Conservation (phyloP, 2,797 vertebrate species). For the Argya squamiceps region DNA sequence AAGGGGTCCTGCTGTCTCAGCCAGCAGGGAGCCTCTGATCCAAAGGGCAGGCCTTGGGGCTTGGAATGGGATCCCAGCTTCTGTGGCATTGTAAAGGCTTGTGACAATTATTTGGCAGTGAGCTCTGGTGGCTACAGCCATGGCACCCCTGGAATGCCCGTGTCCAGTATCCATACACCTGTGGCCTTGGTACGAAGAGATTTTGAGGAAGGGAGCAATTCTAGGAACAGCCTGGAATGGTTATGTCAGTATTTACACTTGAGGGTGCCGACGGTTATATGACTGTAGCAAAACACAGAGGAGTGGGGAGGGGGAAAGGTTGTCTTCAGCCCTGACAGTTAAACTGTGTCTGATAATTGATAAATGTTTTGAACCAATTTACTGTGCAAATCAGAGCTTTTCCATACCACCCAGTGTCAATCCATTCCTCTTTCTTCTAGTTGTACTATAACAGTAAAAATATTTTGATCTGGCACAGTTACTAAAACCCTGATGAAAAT, state of each 20-base stretch:
- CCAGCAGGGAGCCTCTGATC: background rate
- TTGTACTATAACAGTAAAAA: background rate
- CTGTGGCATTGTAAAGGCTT: background rate
- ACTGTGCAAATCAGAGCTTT: background rate
- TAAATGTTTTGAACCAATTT: background rate
- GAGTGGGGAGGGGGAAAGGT: background rate
- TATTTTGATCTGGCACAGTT: conserved; percentile 10
- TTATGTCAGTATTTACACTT: background rate
- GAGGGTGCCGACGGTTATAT: background rate
- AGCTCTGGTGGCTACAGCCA: background rate
- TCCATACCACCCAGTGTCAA: background rate
- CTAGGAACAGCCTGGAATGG: background rate
- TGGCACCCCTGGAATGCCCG: background rate
- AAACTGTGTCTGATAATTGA: background rate
- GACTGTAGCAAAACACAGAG: conserved; percentile 12
- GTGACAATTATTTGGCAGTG: background rate
- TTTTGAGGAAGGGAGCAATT: background rate
- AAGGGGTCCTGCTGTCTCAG: background rate
- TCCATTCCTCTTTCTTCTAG: background rate
- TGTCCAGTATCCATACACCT: background rate
- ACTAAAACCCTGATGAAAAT: background rate
- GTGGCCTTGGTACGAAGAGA: fast-evolving
- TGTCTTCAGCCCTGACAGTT: background rate
- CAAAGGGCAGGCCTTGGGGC: background rate
- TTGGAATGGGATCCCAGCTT: background rate